A percentile compares a stretch with the other conserved stretches of the same genome.
These are phyloP conservation scores for Hypomecis atomaria DNA, from an alignment of 2,888 invertebrate genomes.

Conservation along the genomic window DNA sequence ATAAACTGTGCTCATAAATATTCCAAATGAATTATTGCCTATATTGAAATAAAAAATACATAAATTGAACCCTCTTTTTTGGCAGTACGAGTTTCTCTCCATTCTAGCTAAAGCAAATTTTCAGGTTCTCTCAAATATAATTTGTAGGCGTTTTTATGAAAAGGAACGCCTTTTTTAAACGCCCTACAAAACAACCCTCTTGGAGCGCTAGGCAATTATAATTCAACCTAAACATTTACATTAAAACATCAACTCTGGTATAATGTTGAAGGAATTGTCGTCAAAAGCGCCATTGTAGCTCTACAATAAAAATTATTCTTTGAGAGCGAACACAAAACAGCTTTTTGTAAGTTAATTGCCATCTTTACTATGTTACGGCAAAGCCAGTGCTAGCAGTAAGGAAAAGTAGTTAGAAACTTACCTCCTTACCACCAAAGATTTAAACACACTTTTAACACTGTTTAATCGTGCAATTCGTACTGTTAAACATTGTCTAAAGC, in stretches of 20 bases:
- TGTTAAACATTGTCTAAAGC: too few species aligned
- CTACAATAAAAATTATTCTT: constrained; percentile 38
- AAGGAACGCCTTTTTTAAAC: background rate
- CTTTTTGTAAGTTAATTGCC: constrained; percentile 45
- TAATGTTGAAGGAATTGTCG: constrained; percentile 31
- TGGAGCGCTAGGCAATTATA: constrained; percentile 20
- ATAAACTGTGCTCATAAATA: too few species aligned
- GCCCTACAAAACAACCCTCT: constrained; percentile 7
- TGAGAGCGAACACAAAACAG: constrained; percentile 38
- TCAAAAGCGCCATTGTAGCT: constrained; percentile 26
- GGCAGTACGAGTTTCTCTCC: too few species aligned
- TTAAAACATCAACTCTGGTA: constrained; percentile 28
- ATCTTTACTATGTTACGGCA: constrained; percentile 35
- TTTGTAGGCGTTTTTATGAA: too few species aligned
- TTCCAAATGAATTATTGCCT: too few species aligned
- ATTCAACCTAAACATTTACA: constrained; percentile 30
- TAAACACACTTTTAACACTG: too few species aligned
- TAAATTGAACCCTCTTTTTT: too few species aligned
- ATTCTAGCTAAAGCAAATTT: too few species aligned
- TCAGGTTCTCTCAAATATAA: too few species aligned
- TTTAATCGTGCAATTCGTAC: too few species aligned
- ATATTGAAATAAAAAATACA: too few species aligned
- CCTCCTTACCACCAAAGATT: too few species aligned
- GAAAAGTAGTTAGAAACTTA: background rate
- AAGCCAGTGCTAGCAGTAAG: constrained; percentile 12